A percentile compares a stretch with the other conserved stretches of the same genome.
Conservation (phyloP, 2,888 invertebrate genomes). For the Chesias legatella region DNA sequence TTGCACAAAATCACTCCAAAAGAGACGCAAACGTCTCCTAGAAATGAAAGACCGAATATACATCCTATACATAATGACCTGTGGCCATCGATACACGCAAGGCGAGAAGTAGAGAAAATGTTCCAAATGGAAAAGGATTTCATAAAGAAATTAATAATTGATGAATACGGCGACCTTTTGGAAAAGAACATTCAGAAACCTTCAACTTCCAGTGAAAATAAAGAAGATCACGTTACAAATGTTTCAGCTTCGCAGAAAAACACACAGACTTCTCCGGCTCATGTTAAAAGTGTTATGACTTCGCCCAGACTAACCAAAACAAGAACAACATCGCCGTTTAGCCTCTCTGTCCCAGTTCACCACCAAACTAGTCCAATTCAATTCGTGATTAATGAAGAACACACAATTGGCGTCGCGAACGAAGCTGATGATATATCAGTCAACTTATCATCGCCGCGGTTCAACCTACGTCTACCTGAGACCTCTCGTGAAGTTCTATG, state of each 20-base stretch:
- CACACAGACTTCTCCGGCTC: slow-evolving; percentile 73
- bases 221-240: slow-evolving; percentile 30
- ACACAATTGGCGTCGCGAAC: slow-evolving; percentile 37
- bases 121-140: slow-evolving; percentile 69
- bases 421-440: slow-evolving; percentile 59
- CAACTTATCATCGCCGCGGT: slow-evolving; percentile 67
- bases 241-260: slow-evolving; percentile 55
- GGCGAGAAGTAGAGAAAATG: slow-evolving; percentile 60
- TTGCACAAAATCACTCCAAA: slow-evolving; percentile 55
- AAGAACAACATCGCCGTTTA: slow-evolving; percentile 66
- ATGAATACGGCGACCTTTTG: slow-evolving; percentile 67
- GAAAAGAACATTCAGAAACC: slow-evolving; percentile 61
- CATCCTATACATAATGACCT: slow-evolving; percentile 66
- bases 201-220: slow-evolving; percentile 49
- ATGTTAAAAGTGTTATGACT: slow-evolving; percentile 68
- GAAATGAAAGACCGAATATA: slow-evolving; percentile 42
- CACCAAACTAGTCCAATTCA: slow-evolving; percentile 63
- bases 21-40: slow-evolving; percentile 71
- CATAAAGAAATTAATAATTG: slow-evolving; percentile 64
- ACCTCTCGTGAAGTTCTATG: slow-evolving; percentile 57
- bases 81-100: slow-evolving; percentile 58
- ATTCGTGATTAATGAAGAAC: slow-evolving; percentile 40
- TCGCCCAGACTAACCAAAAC: slow-evolving; percentile 68
- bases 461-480: slow-evolving; percentile 63
- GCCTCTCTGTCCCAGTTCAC: slow-evolving; percentile 44